Conservation (phyloP, 2,113 vertebrate genomes). For the Eclectus roratus region DNA sequence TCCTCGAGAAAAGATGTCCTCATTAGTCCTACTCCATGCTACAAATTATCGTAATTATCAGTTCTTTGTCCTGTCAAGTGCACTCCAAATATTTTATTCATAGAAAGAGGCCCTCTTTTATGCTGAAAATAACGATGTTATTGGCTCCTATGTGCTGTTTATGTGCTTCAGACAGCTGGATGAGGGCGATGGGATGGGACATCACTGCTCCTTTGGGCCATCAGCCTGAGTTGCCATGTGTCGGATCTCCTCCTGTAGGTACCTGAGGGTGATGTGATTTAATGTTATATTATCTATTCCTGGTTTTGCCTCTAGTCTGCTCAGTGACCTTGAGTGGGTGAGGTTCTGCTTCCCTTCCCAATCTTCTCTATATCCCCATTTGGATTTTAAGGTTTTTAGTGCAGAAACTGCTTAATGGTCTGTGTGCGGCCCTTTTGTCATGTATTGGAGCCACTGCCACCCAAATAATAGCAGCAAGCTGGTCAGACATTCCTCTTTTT, state of each 20-base stretch:
- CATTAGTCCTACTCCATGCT: constrained; percentile 4
- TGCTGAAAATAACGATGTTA: background rate
- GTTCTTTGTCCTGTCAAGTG: constrained; percentile 23
- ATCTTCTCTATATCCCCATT: background rate
- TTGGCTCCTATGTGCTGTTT: background rate
- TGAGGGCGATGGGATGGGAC: background rate
- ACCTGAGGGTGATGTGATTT: background rate
- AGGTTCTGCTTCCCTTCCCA: background rate
- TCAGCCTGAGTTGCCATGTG: rapidly evolving
- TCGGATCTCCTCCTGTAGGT: background rate
- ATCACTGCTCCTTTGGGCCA: rapidly evolving
- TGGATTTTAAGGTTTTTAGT: background rate
- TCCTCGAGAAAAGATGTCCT: constrained; percentile 18
- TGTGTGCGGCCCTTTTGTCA: background rate
- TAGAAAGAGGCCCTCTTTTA: background rate
- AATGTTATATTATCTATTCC: rapidly evolving
- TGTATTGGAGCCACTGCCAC: background rate
- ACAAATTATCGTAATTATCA: background rate
- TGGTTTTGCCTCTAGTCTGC: background rate
- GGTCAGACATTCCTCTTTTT: background rate
- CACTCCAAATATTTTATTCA: constrained; percentile 33
- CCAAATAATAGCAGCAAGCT: background rate
- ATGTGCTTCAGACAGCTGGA: background rate
- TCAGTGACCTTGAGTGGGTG: background rate
- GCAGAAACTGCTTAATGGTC: background rate